Percentiles rank a stretch among this genome's conserved stretches.
These are phyloP conservation scores for Zaprionus africanus DNA, from an alignment of 1,140 invertebrate genomes.

Conservation along the genomic window DNA sequence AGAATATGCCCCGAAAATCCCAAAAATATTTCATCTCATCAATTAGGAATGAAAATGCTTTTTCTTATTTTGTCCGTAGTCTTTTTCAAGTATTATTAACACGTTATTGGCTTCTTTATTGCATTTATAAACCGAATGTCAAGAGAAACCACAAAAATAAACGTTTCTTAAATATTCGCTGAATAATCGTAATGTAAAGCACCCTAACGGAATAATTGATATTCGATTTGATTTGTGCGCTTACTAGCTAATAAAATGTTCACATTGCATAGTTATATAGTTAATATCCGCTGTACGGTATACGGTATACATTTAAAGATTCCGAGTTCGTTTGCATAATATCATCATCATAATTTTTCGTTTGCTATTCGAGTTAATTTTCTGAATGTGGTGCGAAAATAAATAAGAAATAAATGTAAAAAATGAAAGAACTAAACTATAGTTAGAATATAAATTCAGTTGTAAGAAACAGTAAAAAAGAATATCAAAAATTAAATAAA, in stretches of 20 bases:
- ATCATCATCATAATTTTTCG: not conserved
- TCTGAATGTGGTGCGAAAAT: slow-evolving; percentile 10
- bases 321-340: slow-evolving; percentile 10
- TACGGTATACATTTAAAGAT: slow-evolving; percentile 7
- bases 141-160: slow-evolving; percentile 46
- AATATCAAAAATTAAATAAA: not conserved
- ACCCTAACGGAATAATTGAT: slow-evolving; percentile 60
- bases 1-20: not conserved
- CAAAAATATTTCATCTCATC: not conserved
- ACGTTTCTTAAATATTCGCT: slow-evolving; percentile 60
- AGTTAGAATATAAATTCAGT: not conserved
- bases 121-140: slow-evolving; percentile 49
- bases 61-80: slow-evolving; percentile 4
- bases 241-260: slow-evolving; percentile 52
- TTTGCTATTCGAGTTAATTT: not conserved
- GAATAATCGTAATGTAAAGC: slow-evolving; percentile 60
- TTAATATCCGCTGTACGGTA: not conserved
- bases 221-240: slow-evolving; percentile 62
- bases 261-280: slow-evolving; percentile 9
- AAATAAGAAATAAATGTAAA: slow-evolving; percentile 17
- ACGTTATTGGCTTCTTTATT: slow-evolving; percentile 59
- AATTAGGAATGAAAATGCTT: not conserved
- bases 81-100: slow-evolving; percentile 40
- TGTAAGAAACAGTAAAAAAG: slow-evolving; percentile 16
- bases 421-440: not conserved